Evolutionary conservation across 2,888 invertebrate species (phyloP).

Genomic region (Ariolimax columbianus): DNA sequence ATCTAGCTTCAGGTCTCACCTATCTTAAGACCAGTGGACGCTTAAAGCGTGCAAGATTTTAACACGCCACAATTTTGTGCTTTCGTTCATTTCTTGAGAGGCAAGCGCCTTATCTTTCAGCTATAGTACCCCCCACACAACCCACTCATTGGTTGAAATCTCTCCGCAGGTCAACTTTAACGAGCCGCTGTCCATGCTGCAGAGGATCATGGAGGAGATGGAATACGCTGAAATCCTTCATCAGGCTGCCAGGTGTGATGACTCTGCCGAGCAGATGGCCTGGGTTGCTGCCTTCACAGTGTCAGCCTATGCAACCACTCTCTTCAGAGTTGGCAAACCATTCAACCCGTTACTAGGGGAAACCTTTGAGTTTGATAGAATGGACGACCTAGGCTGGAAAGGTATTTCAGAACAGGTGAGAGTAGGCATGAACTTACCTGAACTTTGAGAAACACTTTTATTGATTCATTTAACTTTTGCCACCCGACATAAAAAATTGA

Average conservation of each 20-base stretch:
- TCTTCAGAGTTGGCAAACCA: slow-evolving; percentile 92
- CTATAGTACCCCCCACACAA: too few relatives aligned
- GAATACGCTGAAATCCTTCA: slow-evolving; percentile 96
- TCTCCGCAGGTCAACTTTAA: slow-evolving; percentile 90
- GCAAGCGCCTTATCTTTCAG: too few relatives aligned
- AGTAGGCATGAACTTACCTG: too few relatives aligned
- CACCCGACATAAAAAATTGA: too few relatives aligned
- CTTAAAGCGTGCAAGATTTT: too few relatives aligned
- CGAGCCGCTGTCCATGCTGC: slow-evolving; percentile 98
- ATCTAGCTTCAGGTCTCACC: too few relatives aligned
- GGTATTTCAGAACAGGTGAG: slow-evolving; percentile 92
- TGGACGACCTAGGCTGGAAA: slow-evolving; percentile 96
- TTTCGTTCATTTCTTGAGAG: too few relatives aligned
- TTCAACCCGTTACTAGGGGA: slow-evolving; percentile 98
- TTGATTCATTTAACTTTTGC: too few relatives aligned
- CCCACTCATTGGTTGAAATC: background rate
- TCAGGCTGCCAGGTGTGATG: slow-evolving; percentile 88
- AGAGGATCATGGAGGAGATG: slow-evolving; percentile 97
- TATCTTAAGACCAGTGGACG: too few relatives aligned
- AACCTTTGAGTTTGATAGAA: slow-evolving; percentile 97
- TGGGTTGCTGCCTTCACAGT: slow-evolving; percentile 97
- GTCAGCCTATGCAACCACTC: slow-evolving; percentile 80
- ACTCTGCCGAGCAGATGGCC: slow-evolving; percentile 94
- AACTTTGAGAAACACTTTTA: too few relatives aligned
- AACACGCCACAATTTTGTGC: too few relatives aligned